A percentile compares a stretch with the other conserved stretches of the same genome.
These are phyloP conservation scores for Odocoileus virginianus DNA, from an alignment of 2,113 vertebrate species.

Conservation along the genomic window DNA sequence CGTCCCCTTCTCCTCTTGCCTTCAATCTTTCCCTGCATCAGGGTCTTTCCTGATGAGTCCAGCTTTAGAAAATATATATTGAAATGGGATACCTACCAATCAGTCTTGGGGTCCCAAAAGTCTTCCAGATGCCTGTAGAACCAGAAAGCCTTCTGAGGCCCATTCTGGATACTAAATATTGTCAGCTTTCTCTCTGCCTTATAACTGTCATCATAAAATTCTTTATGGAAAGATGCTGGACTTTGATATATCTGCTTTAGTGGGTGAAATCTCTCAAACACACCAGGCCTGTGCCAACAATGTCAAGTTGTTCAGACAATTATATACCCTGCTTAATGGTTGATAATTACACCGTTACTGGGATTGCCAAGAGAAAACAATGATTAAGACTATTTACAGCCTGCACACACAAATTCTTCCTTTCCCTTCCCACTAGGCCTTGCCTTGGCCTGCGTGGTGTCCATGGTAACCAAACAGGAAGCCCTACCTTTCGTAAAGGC, in stretches of 20 bases:
- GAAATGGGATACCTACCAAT: neutral
- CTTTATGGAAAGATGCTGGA: neutral
- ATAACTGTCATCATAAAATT: neutral
- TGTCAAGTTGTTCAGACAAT: conserved; percentile 59
- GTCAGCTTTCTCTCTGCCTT: neutral
- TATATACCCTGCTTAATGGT: conserved; percentile 50
- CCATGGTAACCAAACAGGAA: conserved; percentile 67
- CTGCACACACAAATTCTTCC: conserved; percentile 31
- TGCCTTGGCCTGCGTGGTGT: conserved; percentile 5
- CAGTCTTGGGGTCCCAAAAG: neutral
- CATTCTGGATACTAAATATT: neutral
- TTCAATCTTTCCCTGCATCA: neutral
- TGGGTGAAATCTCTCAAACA: neutral
- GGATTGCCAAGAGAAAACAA: conserved; percentile 65
- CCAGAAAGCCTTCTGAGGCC: neutral
- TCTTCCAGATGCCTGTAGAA: neutral
- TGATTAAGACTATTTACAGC: conserved; percentile 73
- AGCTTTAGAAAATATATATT: neutral
- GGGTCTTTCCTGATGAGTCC: neutral
- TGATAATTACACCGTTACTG: conserved; percentile 64
- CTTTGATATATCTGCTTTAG: neutral
- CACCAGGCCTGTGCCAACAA: neutral
- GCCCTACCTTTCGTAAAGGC: conserved; percentile 52
- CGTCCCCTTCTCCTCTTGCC: neutral
- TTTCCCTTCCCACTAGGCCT: conserved; percentile 13